Base-by-base conservation (phyloP, 2,113 vertebrate species). In the Jacana jacana region DNA sequence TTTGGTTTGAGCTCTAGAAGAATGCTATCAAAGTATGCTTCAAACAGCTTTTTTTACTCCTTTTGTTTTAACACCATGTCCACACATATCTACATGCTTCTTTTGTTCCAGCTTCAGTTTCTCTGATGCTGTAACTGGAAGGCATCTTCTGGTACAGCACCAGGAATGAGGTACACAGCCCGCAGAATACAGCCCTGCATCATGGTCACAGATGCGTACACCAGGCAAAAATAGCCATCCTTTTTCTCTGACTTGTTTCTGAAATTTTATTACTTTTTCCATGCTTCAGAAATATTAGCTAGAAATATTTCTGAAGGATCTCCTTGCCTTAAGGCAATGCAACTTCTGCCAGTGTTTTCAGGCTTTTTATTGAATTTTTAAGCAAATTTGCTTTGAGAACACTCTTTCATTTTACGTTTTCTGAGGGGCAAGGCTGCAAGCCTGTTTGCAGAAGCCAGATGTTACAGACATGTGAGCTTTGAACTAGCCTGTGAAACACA, bases 331-430 rank as follows among this genome's bases (percentile, higher is more conserved):
- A 49, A 64, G 86, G 80, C 92, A 92, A 28, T 84, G 52, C 72
- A 88, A 86, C 80, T 96, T 96, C 90, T 96, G 69, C 49, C 57
- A 69, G 61, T 84, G 77, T 96, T 96, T 94, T 57, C 89, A 95
- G 86, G 49, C 52, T 75, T 96, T 96, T 84, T 88, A 92, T 88
- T 94, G 86, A 91, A 72, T 91, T 96, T 93, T 95, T 79, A 87
- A 91, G 70, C 73, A 94, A 94, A 94, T 94, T 92, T 93, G 10
- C 69, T 95, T 92, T 81, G 61, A 93, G 79, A 44, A 37, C 16
- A 24, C n/a, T 72, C 46, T 93, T 88, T 81, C 31, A 75, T 78
- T 84, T 89, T 76, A 6, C 4, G 1, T 87, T 91, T 93, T 94
- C 69, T 86, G 52, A 76, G 6, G 5, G 11, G 68, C 71, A 39